Evolutionary conservation across 2,888 invertebrate genomes (phyloP), one percentile per base, ranked within the genome.

Genomic region (Leptopterna dolabrata): DNA sequence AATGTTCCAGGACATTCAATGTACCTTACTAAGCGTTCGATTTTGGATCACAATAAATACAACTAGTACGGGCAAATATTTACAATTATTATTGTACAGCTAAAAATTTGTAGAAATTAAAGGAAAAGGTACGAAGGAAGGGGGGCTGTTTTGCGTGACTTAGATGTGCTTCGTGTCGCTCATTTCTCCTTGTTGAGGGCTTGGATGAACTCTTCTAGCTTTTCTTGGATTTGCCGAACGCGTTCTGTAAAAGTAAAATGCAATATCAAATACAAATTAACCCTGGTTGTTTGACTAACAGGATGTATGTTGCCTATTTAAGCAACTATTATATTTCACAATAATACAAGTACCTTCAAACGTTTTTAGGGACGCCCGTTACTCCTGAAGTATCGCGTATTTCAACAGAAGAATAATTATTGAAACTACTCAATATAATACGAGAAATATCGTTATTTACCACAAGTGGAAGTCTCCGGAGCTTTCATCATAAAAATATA

Each of bases 201-300:
- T 92, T 97, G 96, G 91, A 99, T 98, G 92, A 99, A 99, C 93
- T 99, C 99, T 93, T 99, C 99, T 90, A 99, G 92, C 91, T 97
- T 97, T 92, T 99, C 99, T 93, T 99, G 99, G 88, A 99, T 98
- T 92, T 97, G 97, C 90, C 99, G 94, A 0, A 99, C 99, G 92
- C 97, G 95, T 92, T 99, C 97, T 97, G 93, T 87, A 94, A 94
- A 92, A 90, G 91, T 90, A 51, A 36, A 36, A 36, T 36, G 89
- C 4, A 36, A 36, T n/a, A n/a, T n/a, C n/a, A n/a, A n/a, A n/a
- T n/a, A n/a, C n/a, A n/a, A n/a, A n/a, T n/a, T n/a, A n/a, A n/a
- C n/a, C n/a, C n/a, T n/a, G n/a, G n/a, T n/a, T n/a, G n/a, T n/a
- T n/a, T n/a, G n/a, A n/a, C n/a, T n/a, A n/a, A n/a, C n/a, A n/a